Percentiles rank a stretch among this genome's conserved stretches.
Evolutionary conservation across 1,140 invertebrate genomes (phyloP).

Genomic region (Danaus melanippus): DNA sequence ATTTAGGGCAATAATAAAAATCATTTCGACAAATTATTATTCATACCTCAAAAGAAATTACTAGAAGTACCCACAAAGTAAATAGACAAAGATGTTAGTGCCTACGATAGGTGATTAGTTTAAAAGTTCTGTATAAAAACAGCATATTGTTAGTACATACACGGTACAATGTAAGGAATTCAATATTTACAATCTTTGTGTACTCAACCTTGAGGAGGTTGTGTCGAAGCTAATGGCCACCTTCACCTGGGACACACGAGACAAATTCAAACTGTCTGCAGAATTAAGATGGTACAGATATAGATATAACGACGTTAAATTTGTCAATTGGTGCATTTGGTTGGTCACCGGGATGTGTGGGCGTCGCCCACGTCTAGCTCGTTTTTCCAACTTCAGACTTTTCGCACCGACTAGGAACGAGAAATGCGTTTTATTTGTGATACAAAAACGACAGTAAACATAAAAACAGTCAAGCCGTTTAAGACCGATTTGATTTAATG

Average conservation of each 20-base stretch:
- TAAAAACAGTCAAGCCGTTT: too few relatives aligned
- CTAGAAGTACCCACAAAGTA: too few relatives aligned
- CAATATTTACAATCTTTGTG: too few relatives aligned
- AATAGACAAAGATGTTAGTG: too few relatives aligned
- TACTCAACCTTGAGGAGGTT: slow-evolving; percentile 5
- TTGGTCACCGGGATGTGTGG: slow-evolving; percentile 41
- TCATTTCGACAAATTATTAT: too few relatives aligned
- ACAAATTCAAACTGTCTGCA: slow-evolving; percentile 25
- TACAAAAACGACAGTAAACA: too few relatives aligned
- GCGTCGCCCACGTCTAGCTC: slow-evolving; percentile 51
- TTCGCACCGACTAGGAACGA: slow-evolving; percentile 11
- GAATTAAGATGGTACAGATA: slow-evolving; percentile 30
- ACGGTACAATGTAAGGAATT: too few relatives aligned
- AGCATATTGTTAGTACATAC: too few relatives aligned
- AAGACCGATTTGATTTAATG: slow-evolving; percentile 24
- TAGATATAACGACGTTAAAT: slow-evolving; percentile 46
- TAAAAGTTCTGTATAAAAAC: too few relatives aligned
- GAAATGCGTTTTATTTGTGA: too few relatives aligned
- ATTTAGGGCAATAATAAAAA: slow-evolving; percentile 2
- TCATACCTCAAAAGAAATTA: too few relatives aligned
- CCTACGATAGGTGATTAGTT: too few relatives aligned
- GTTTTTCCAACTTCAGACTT: slow-evolving; percentile 22
- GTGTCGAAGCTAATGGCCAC: slow-evolving; percentile 16
- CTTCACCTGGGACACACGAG: slow-evolving; percentile 42
- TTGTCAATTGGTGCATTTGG: slow-evolving; percentile 42